Evolutionary conservation across 2,797 vertebrate species (phyloP), one percentile per base, ranked within the genome.

Genomic region (Delichon dasypus): DNA sequence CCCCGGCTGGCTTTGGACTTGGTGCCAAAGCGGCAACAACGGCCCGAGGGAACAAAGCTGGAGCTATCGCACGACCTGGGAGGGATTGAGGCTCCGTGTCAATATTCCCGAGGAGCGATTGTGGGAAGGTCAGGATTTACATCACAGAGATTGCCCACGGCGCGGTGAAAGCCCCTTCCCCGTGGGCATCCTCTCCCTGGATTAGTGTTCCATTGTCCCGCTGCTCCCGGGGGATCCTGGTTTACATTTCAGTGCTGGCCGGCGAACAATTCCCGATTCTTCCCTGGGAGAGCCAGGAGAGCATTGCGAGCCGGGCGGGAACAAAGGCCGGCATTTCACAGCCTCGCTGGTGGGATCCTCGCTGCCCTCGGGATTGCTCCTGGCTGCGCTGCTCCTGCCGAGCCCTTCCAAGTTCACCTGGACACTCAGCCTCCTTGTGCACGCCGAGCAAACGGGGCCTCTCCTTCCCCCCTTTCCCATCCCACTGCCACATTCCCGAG

Each of bases 81-180:
- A 94, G 92, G 88, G 92, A 91, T 71, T n/a, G 62, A 9, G 65
- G 42, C 68, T 72, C 81, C 54, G 6, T 77, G 70, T 85, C 74
- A 76, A n/a, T 22, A 54, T 95, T 94, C 93, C 95, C 83, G 73
- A 61, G 8, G 11, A 89, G 88, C 70, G 36, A 36, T 57, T 85
- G 93, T 89, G 92, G 77, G 80, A 87, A 94, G 93, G 88, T 65
- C 88, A 30, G 85, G 50, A 91, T 96, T 94, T 92, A 38, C 90
- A 95, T 84, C 29, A 60, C 83, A 84, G 88, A 78, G 94, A 76
- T 90, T 79, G 87, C 89, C 92, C 85, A 38, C 75, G 1, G 36
- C 60, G 64, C 48, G 87, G 88, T 61, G 87, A 32, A 75, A 74
- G 80, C 80, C 90, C 83, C 90, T 78, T 74, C 91, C 85, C 89